These are phyloP conservation scores for Leptopterna dolabrata DNA, from an alignment of 2,888 invertebrate species.

Conservation along the genomic window DNA sequence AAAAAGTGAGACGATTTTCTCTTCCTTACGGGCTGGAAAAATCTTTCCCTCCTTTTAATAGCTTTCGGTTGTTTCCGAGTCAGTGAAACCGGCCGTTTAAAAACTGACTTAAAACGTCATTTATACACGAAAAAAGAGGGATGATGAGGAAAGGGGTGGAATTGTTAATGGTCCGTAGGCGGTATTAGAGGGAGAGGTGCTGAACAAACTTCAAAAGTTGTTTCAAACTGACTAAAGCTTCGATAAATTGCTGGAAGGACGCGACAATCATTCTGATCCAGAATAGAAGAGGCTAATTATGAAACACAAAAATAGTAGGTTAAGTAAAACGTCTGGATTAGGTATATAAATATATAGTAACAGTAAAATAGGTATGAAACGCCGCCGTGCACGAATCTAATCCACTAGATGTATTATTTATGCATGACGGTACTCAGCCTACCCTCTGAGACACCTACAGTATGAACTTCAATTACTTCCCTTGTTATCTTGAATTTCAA, in stretches of 20 bases:
- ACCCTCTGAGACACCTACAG: too few relatives aligned
- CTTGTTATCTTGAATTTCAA: too few relatives aligned
- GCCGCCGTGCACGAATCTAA: too few relatives aligned
- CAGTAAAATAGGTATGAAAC: too few relatives aligned
- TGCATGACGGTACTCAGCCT: too few relatives aligned
- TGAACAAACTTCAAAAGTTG: neutral
- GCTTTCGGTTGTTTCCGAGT: neutral
- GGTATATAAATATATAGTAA: too few relatives aligned
- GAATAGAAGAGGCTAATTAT: too few relatives aligned
- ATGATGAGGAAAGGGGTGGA: too few relatives aligned
- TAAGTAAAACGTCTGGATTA: too few relatives aligned
- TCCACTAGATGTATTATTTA: too few relatives aligned
- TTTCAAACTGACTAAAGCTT: neutral
- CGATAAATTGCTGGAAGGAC: neutral
- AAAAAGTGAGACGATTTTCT: neutral
- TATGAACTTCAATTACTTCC: too few relatives aligned
- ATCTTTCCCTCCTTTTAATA: neutral
- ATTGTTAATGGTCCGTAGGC: neutral
- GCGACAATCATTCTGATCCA: neutral
- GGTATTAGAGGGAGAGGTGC: neutral
- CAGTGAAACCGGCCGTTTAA: neutral
- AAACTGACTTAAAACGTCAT: slow-evolving; percentile 12
- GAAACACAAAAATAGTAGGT: too few relatives aligned
- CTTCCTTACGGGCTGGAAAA: neutral
- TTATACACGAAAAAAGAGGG: neutral